These are phyloP conservation scores for Phaedon cochleariae DNA, from an alignment of 2,888 invertebrate species.

Conservation along the genomic window DNA sequence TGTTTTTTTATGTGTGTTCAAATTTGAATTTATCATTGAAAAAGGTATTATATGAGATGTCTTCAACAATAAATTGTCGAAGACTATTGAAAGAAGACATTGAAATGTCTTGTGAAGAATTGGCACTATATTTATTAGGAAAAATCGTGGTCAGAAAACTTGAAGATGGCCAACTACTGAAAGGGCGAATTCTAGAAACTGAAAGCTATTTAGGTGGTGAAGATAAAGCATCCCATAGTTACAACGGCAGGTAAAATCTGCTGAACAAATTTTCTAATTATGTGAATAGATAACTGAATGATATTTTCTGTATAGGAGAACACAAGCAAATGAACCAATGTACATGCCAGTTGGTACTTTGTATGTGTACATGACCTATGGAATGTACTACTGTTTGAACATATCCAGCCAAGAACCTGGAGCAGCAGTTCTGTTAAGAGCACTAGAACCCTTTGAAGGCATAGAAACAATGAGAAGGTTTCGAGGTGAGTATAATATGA, in stretches of 20 bases:
- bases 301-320: constrained; percentile 65
- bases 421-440: constrained; percentile 73
- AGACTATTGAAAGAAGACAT: constrained; percentile 41
- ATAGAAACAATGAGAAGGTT: constrained; percentile 65
- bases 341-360: constrained; percentile 76
- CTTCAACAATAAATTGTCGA: constrained; percentile 26
- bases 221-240: constrained; percentile 75
- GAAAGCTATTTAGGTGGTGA: constrained; percentile 74
- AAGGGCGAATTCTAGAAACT: constrained; percentile 76
- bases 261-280: too few species aligned
- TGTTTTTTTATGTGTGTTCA: too few species aligned
- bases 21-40: too few species aligned
- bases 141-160: constrained; percentile 68
- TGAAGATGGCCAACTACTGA: constrained; percentile 64
- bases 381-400: constrained; percentile 79
- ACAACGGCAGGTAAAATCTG: constrained; percentile 60
- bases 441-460: constrained; percentile 71
- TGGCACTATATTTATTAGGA: constrained; percentile 64
- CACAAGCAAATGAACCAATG: constrained; percentile 73
- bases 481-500: constrained; percentile 47
- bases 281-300: too few species aligned
- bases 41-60: too few species aligned
- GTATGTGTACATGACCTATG: constrained; percentile 78
- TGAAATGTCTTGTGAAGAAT: constrained; percentile 36
- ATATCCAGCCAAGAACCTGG: constrained; percentile 73